Percentiles rank a stretch among this genome's conserved stretches.
Conservation (phyloP, 2,888 invertebrate genomes). For the Mallateleia sp. region DNA sequence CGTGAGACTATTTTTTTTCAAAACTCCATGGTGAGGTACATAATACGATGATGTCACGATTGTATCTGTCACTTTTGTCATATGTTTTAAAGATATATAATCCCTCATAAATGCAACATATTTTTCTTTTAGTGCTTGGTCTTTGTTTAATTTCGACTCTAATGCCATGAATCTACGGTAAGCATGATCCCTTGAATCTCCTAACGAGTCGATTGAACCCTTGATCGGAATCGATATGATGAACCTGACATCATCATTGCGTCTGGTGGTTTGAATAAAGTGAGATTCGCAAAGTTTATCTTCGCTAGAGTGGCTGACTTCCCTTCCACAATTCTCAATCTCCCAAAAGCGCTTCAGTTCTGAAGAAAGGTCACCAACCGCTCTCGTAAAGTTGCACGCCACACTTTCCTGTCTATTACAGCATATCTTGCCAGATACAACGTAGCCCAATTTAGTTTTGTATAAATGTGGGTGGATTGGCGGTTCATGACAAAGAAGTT, state of each 20-base stretch:
- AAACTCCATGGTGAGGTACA: conserved; percentile 82
- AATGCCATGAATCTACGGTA: conserved; percentile 6
- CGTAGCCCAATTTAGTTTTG: conserved; percentile 33
- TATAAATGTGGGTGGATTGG: conserved; percentile 1
- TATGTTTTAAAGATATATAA: conserved; percentile 5
- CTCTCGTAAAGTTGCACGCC: no score
- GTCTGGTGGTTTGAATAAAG: conserved; percentile 14
- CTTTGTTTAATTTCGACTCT: conserved; percentile 5
- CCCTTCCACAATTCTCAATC: conserved; percentile 25
- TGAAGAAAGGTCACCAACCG: conserved; percentile 11
- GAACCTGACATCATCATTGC: conserved; percentile 28
- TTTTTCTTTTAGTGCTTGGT: background rate
- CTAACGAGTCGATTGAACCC: conserved; percentile 17
- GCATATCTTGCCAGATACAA: conserved; percentile 29
- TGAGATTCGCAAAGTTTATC: conserved; percentile 24
- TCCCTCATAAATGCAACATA: conserved; percentile 33
- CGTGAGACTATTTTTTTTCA: conserved; percentile 75
- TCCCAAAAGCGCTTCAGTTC: conserved; percentile 53
- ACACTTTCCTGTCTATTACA: no score
- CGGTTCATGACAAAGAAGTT: background rate
- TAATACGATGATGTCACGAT: conserved; percentile 29
- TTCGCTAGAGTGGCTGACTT: conserved; percentile 1
- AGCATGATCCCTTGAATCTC: conserved; percentile 34
- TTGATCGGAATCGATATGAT: conserved; percentile 41
- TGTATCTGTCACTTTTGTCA: background rate